These are phyloP conservation scores for Pseudochirops cupreus DNA, from an alignment of 2,797 vertebrate genomes.

Conservation along the genomic window DNA sequence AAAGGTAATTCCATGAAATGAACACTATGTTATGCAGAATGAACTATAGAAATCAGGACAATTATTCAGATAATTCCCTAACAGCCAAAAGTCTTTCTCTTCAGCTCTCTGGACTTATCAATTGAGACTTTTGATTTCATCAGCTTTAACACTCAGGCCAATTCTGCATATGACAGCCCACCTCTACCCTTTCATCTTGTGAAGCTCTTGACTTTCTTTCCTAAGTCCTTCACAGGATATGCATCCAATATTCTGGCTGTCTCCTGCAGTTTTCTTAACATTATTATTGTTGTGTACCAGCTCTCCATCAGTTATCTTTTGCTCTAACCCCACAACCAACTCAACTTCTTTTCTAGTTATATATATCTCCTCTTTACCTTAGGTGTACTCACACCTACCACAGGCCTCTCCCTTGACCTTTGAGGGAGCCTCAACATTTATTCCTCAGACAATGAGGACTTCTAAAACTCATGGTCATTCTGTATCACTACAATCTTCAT, in stretches of 20 bases:
- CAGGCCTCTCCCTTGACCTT: not conserved
- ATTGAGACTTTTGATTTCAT: no score
- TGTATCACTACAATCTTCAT: no score
- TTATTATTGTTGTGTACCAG: no score
- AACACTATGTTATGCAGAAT: not conserved
- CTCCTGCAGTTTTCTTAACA: no score
- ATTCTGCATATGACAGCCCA: no score
- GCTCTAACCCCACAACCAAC: not conserved
- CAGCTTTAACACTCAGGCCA: no score
- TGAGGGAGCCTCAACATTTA: not conserved
- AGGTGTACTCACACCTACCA: not conserved
- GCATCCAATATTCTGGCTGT: no score
- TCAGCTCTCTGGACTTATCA: no score
- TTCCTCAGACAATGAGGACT: not conserved
- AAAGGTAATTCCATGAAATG: conserved; percentile 3
- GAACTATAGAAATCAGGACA: conserved; percentile 22
- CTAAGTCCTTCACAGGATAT: no score
- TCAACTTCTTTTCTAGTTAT: not conserved
- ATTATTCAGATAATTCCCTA: conserved; percentile 1
- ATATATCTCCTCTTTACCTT: not conserved
- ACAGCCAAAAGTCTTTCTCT: no score
- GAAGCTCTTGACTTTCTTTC: no score
- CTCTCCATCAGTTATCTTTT: not conserved
- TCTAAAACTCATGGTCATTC: not conserved
- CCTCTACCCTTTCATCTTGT: no score